Base-by-base conservation (phyloP, 1,140 invertebrate species). In the Subanguina moxae region DNA sequence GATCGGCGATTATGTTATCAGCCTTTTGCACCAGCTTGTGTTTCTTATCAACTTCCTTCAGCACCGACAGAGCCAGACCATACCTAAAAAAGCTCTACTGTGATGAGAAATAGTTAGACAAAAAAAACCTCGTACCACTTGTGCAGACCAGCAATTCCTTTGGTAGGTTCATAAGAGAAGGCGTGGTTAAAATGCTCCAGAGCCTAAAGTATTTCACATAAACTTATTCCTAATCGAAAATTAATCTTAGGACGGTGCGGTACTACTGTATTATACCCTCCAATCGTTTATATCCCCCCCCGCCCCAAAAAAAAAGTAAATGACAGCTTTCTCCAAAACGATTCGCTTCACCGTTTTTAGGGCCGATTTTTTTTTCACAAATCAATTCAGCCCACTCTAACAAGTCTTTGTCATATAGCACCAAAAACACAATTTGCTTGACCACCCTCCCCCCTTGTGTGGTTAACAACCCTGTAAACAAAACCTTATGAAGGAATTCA, bases 101-200 rank as follows among this genome's bases (percentile, higher is more conserved):
- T 8, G n/a, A 21, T 25, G 3, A 45, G 43, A 45, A 45, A 45
- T 45, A 45, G 43, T 13, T n/a, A 45, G 43, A 13, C n/a, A 11
- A n/a, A 52, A 52, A 52, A 52, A 7, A 8, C 8, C 17, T 21
- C 23, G 3, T 76, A 76, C 75, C 75, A 76, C 52, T 76, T 76
- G 59, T 76, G 75, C 7, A 67, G 65, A 42, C 75, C 75, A 30
- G 75, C 75, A 43, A 21, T 28, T 58, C 71, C 76, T 23, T 61
- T 57, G 21, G 65, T 45, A 28, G 72, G 71, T 59, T 76, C 75
- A 11, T 78, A 27, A 32, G 76, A 64, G 9, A 76, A 63, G 15
- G 75, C 75, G 42, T 78, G 78, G 42, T 78, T 68, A 42, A 74
- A 79, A 58, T 78, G 61, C 11, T 28, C 57, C 68, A 69, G 62